Conservation (phyloP, 1,140 invertebrate genomes). For the Drosophila tristis region DNA sequence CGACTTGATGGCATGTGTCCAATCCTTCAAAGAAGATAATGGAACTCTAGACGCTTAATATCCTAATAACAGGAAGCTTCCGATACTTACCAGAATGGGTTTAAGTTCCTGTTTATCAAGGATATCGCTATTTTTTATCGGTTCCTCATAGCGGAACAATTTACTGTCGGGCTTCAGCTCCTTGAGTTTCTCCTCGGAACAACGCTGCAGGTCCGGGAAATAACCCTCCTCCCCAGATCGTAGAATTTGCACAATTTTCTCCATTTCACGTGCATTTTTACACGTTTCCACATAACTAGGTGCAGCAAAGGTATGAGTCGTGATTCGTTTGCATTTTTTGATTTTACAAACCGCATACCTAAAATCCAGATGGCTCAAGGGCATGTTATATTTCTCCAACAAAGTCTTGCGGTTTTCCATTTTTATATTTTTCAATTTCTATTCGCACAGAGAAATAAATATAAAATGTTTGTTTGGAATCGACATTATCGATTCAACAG, state of each 20-base stretch:
- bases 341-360: constrained; percentile 84
- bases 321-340: too few relatives aligned
- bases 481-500: constrained; percentile 21
- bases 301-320: too few relatives aligned
- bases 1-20: constrained; percentile 84
- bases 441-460: background rate
- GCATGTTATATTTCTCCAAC: constrained; percentile 86
- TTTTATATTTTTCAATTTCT: background rate
- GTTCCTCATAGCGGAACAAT: constrained; percentile 85
- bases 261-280: constrained; percentile 85
- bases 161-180: constrained; percentile 86
- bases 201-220: constrained; percentile 86
- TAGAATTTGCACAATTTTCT: constrained; percentile 87
- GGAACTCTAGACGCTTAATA: background rate
- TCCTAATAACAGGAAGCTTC: background rate
- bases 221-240: constrained; percentile 89
- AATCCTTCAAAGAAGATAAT: constrained; percentile 62
- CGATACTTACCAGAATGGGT: constrained; percentile 59
- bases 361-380: constrained; percentile 87
- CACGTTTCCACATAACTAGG: constrained; percentile 85
- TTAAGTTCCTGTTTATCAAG: constrained; percentile 78
- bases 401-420: constrained; percentile 77
- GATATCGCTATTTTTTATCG: constrained; percentile 69
- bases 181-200: constrained; percentile 86
- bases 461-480: background rate